These are phyloP conservation scores for Aphis craccivora DNA, from an alignment of 1,140 invertebrate species.

Conservation along the genomic window DNA sequence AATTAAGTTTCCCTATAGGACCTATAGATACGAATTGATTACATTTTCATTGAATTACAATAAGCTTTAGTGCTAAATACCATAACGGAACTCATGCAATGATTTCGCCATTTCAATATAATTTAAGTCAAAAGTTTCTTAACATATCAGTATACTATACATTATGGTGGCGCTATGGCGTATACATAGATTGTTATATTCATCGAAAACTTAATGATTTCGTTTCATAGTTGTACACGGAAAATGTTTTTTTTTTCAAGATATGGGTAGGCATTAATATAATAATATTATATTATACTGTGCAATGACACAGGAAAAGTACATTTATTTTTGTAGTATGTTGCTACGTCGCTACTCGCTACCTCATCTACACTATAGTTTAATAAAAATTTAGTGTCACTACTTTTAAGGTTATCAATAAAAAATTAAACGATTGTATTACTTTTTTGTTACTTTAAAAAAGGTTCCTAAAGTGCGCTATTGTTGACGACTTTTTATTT, in stretches of 20 bases:
- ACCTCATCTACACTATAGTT: neutral
- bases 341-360: neutral
- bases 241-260: neutral
- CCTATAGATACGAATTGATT: neutral
- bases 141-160: neutral
- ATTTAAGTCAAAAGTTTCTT: constrained; percentile 20
- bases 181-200: neutral
- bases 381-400: neutral
- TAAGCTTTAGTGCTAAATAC: neutral
- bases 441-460: neutral
- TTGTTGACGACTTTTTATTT: neutral
- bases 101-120: neutral
- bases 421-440: neutral
- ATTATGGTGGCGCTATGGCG: no score
- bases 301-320: neutral
- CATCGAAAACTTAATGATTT: neutral
- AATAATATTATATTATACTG: neutral
- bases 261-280: neutral
- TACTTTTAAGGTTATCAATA: neutral
- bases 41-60: neutral
- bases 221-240: neutral
- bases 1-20: neutral
- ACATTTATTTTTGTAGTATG: neutral
- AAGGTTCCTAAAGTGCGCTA: neutral
- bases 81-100: neutral